Conservation (phyloP, 1,140 invertebrate genomes). For the Vollenhovia emeryi region DNA sequence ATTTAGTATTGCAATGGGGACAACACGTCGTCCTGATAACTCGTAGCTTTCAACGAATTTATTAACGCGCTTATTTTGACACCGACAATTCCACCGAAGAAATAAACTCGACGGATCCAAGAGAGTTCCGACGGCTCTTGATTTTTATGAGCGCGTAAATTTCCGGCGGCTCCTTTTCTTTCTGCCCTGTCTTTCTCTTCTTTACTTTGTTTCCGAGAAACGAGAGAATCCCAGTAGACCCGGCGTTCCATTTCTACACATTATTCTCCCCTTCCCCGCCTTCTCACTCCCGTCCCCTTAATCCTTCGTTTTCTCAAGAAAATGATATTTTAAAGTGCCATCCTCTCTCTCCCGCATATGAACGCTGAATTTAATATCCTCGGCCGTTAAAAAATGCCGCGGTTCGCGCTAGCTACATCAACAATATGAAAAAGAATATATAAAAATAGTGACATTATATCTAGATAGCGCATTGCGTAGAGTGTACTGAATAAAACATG, state of each 20-base stretch:
- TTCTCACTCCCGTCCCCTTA: slow-evolving; percentile 25
- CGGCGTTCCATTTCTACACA: slow-evolving; percentile 50
- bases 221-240: slow-evolving; percentile 62
- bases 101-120: slow-evolving; percentile 53
- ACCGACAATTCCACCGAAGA: slow-evolving; percentile 47
- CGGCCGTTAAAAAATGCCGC: slow-evolving; percentile 34
- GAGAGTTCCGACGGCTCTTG: slow-evolving; percentile 83
- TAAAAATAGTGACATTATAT: slow-evolving; percentile 29
- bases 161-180: slow-evolving; percentile 66
- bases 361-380: slow-evolving; percentile 41
- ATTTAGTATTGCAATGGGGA: background rate
- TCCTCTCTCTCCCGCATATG: slow-evolving; percentile 24
- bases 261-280: slow-evolving; percentile 57
- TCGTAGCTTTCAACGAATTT: slow-evolving; percentile 35
- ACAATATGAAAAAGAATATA: slow-evolving; percentile 13
- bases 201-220: slow-evolving; percentile 56
- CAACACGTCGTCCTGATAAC: background rate
- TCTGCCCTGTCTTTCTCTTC: slow-evolving; percentile 46
- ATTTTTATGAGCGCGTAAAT: slow-evolving; percentile 85
- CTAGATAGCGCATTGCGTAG: background rate
- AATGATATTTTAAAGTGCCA: slow-evolving; percentile 59
- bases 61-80: slow-evolving; percentile 51
- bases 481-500: background rate
- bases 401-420: slow-evolving; percentile 32
- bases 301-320: slow-evolving; percentile 59